phyloP scores from a whole-genome alignment of 2,888 invertebrate species.

The Agonopterix arenella region DNA sequence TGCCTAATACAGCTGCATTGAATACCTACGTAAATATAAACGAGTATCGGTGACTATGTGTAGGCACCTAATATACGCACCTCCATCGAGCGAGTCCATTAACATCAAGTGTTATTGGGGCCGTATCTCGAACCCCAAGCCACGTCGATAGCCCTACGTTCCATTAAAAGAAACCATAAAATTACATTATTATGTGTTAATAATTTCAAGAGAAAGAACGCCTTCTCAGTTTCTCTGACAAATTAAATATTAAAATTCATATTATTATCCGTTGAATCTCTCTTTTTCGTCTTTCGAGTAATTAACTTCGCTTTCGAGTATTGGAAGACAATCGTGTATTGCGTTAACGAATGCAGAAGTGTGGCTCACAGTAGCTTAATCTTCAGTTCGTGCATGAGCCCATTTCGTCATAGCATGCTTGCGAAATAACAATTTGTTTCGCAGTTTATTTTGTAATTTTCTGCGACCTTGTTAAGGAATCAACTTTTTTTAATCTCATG shows the following conservation, averaged over 20 bases:
- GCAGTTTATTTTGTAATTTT: slow-evolving; percentile 28
- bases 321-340: slow-evolving; percentile 38
- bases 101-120: slow-evolving; percentile 63
- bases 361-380: slow-evolving; percentile 41
- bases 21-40: slow-evolving; percentile 6
- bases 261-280: slow-evolving; percentile 37
- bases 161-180: slow-evolving; percentile 74
- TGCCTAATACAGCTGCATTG: slow-evolving; percentile 8
- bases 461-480: slow-evolving; percentile 22
- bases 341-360: slow-evolving; percentile 40
- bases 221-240: slow-evolving; percentile 40
- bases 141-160: slow-evolving; percentile 61
- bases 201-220: slow-evolving; percentile 65
- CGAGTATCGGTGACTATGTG: slow-evolving; percentile 9
- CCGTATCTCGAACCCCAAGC: slow-evolving; percentile 53
- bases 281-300: slow-evolving; percentile 25
- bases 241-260: slow-evolving; percentile 46
- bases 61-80: slow-evolving; percentile 26
- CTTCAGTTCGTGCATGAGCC: slow-evolving; percentile 23
- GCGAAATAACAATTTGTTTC: slow-evolving; percentile 31
- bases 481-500: slow-evolving; percentile 33
- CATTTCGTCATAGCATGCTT: slow-evolving; percentile 32
- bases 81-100: slow-evolving; percentile 52
- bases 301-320: slow-evolving; percentile 25
- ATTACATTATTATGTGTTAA: slow-evolving; percentile 76